Evolutionary conservation across 1,140 invertebrate genomes (phyloP), one percentile per base, ranked within the genome.

Genomic region (Trachymyrmex septentrionalis): DNA sequence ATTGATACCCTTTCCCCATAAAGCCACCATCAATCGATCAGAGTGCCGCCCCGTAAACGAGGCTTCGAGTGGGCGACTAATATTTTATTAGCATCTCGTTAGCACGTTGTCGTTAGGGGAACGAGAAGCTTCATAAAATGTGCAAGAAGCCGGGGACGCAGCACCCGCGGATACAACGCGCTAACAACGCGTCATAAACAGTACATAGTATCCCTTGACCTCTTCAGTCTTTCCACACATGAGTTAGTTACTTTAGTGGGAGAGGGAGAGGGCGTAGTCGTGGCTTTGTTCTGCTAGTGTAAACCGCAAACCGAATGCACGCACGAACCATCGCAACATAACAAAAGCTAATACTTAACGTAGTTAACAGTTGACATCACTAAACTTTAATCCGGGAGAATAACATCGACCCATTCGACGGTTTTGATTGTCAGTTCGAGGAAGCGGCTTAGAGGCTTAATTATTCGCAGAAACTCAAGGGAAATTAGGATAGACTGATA

Each of bases 11-110:
- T 78, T 55, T 57, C 21, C n/a, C n/a, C 50, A 34, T 69, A 50
- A 78, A 50, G 55, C 27, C 38, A 72, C 55, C 10, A 16, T 14
- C 80, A 84, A 85, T 85, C 82, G 75, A 77, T 85, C 73, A 67
- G 44, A 75, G 38, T 55, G 57, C 57, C 63, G 63, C 72, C 69
- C 63, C 84, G 75, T 88, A 88, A 88, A 87, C 77, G 76, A 80
- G 57, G 67, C 64, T 84, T 44, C 63, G 72, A 85, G 87, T 69
- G 78, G 85, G 82, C 85, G 87, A 38, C 85, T 91, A 92, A 92
- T 93, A 91, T 93, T 92, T 92, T 92, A 93, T 92, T 92, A 91
- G 91, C 89, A 92, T 91, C 92, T 92, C 91, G 92, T 93, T 93
- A 93, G 91, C 76, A 87, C 82, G 86, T 88, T 89, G 91, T 92